A percentile compares a stretch with the other conserved stretches of the same genome.
Conservation (phyloP, 2,888 invertebrate genomes). For the Pycnomerus fuliginosus region DNA sequence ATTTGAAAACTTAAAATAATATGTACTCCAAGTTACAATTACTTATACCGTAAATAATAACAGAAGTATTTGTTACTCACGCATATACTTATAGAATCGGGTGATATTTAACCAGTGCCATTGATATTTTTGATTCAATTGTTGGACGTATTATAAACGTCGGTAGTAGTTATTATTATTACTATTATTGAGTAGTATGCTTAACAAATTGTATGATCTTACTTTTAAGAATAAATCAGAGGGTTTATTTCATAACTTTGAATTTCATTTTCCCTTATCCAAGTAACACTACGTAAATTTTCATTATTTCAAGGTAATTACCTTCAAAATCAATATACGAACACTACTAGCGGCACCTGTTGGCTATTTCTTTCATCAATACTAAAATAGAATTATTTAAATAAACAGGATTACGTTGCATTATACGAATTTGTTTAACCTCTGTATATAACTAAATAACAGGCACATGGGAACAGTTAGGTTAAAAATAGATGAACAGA, state of each 20-base stretch:
- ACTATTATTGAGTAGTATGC: constrained; percentile 48
- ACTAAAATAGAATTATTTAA: too few relatives aligned
- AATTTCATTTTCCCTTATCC: constrained; percentile 35
- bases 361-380: too few relatives aligned
- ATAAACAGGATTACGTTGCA: too few relatives aligned
- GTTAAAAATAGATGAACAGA: too few relatives aligned
- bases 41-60: constrained; percentile 40
- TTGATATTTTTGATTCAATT: constrained; percentile 55
- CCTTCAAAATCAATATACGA: too few relatives aligned
- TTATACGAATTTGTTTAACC: too few relatives aligned
- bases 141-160: constrained; percentile 52
- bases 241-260: constrained; percentile 51
- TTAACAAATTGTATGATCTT: constrained; percentile 51
- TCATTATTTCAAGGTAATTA: too few relatives aligned
- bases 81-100: constrained; percentile 54
- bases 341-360: too few relatives aligned
- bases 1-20: constrained; percentile 21
- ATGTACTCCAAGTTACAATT: constrained; percentile 32
- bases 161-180: constrained; percentile 53
- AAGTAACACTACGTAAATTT: too few relatives aligned
- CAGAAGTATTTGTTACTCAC: constrained; percentile 50
- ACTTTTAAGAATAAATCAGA: constrained; percentile 54
- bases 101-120: constrained; percentile 57
- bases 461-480: too few relatives aligned
- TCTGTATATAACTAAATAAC: too few relatives aligned